Percentiles rank a stretch among this genome's conserved stretches.
Conservation (phyloP, 2,888 invertebrate species). For the Phortica magna region DNA sequence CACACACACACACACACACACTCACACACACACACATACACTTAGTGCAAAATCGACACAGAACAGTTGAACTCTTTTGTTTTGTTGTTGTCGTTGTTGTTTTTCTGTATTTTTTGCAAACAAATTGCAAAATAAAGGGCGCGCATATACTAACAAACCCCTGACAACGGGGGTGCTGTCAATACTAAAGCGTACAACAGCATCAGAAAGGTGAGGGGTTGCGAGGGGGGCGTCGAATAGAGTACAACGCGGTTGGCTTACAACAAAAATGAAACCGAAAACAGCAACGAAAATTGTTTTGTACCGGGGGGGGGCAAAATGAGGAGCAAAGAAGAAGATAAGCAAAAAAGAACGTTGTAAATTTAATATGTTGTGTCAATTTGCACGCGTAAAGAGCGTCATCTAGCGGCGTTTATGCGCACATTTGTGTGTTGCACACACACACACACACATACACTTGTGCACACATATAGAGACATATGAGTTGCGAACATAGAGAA, state of each 20-base stretch:
- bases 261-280: no score
- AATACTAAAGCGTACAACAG: no score
- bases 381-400: conserved; percentile 67
- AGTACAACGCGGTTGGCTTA: no score
- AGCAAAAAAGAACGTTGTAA: conserved; percentile 47
- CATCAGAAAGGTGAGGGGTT: conserved; percentile 41
- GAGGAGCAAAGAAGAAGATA: conserved; percentile 45
- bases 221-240: not conserved
- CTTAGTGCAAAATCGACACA: not conserved
- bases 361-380: conserved; percentile 63
- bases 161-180: conserved; percentile 50
- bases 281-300: conserved; percentile 29
- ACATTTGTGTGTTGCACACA: conserved; percentile 54
- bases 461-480: not conserved
- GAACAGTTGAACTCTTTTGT: conserved; percentile 26
- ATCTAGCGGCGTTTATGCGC: conserved; percentile 68
- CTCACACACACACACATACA: not conserved
- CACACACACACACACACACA: not conserved
- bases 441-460: not conserved
- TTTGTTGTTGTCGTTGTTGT: conserved; percentile 11
- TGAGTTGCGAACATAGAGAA: not conserved
- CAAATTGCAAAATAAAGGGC: conserved; percentile 69
- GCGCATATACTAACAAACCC: conserved; percentile 64
- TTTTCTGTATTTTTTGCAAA: conserved; percentile 51
- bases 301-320: no score